A percentile compares a stretch with the other conserved stretches of the same genome.
phyloP scores from a whole-genome alignment of 1,140 invertebrate species.

The Euwallacea fornicatus region DNA sequence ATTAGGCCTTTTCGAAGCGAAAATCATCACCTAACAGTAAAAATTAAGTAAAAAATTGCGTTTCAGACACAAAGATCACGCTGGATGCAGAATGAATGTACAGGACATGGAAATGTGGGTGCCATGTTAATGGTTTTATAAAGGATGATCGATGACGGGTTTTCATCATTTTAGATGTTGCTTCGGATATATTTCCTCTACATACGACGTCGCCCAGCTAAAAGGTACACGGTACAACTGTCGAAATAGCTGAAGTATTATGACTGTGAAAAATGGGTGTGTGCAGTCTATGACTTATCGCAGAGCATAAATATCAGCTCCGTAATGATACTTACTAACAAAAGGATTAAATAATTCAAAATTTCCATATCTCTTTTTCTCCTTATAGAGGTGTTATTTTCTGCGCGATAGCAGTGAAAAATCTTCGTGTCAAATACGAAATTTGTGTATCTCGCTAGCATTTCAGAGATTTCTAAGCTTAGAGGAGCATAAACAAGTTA shows the following conservation, averaged over 20 bases:
- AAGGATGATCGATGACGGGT: constrained; percentile 33
- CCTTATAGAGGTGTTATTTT: background rate
- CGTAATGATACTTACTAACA: too few relatives aligned
- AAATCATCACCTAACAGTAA: too few relatives aligned
- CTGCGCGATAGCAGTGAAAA: background rate
- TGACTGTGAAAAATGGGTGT: constrained; percentile 20
- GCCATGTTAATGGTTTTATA: constrained; percentile 34
- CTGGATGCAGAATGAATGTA: constrained; percentile 25
- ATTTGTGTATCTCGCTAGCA: background rate
- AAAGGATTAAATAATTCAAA: too few relatives aligned
- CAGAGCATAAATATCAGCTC: background rate
- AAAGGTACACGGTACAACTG: constrained; percentile 29
- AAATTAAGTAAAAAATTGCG: too few relatives aligned
- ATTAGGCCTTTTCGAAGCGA: too few relatives aligned
- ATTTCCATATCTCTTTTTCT: too few relatives aligned
- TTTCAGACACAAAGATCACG: background rate
- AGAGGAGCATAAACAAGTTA: too few relatives aligned
- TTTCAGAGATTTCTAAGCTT: too few relatives aligned
- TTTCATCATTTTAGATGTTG: constrained; percentile 32
- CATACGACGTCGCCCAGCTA: constrained; percentile 10
- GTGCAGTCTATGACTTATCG: constrained; percentile 4
- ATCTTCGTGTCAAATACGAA: background rate
- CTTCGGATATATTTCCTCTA: constrained; percentile 23
- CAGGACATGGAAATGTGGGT: constrained; percentile 29
- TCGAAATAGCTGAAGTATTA: constrained; percentile 21